A percentile compares a stretch with the other conserved stretches of the same genome.
Evolutionary conservation across 2,113 vertebrate genomes (phyloP).

Genomic region (Cyanoderma ruficeps): DNA sequence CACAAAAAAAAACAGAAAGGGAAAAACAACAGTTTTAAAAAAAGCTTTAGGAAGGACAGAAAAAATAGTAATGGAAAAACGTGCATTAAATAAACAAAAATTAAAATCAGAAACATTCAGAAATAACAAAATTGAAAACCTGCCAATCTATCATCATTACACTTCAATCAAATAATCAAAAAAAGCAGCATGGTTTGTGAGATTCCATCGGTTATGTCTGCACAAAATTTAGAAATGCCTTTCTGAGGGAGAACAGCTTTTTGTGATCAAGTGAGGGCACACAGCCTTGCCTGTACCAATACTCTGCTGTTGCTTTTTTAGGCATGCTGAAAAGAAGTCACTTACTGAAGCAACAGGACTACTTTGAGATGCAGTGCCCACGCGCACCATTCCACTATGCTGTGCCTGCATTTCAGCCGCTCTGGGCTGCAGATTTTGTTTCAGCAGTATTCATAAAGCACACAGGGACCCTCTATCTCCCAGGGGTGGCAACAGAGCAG

Average conservation of each 20-base stretch:
- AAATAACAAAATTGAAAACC: background rate
- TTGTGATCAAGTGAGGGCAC: conserved; percentile 13
- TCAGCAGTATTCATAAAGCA: conserved; percentile 1
- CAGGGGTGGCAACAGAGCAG: background rate
- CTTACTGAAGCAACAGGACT: conserved; percentile 8
- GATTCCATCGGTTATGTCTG: background rate
- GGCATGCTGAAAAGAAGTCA: conserved; percentile 1
- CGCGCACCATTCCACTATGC: background rate
- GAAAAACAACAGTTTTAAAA: conserved; percentile 54
- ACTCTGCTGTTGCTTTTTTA: conserved; percentile 26
- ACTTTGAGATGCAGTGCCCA: background rate
- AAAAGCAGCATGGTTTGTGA: background rate
- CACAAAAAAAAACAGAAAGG: conserved; percentile 38
- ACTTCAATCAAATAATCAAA: conserved; percentile 2
- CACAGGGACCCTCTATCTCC: background rate
- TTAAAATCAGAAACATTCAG: conserved; percentile 21
- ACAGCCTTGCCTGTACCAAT: background rate
- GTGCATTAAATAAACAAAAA: conserved; percentile 22
- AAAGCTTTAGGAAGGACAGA: background rate
- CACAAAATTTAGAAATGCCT: conserved; percentile 19
- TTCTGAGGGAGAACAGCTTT: conserved; percentile 22
- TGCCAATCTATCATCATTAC: background rate
- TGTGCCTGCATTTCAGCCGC: background rate
- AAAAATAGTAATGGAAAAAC: conserved; percentile 32
- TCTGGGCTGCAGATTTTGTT: background rate